Evolutionary conservation across 2,797 vertebrate species (phyloP).

Genomic region (Glossophaga mutica): DNA sequence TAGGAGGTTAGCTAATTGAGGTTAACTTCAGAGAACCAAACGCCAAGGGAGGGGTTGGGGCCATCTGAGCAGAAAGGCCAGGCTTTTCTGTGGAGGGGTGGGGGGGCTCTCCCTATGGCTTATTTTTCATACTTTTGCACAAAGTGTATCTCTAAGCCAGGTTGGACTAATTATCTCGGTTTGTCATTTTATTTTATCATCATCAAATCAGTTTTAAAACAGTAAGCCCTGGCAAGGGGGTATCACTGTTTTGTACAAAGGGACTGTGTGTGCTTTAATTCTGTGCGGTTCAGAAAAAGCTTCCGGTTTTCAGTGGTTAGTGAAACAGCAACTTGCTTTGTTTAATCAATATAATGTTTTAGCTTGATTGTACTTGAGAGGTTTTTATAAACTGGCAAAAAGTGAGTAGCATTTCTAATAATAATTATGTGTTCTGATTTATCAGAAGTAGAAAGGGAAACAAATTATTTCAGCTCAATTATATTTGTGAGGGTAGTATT

Average conservation of each 20-base stretch:
- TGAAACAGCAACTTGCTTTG: constrained; percentile 38
- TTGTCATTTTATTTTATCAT: constrained; percentile 42
- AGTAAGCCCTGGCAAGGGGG: not conserved
- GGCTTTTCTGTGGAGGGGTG: not conserved
- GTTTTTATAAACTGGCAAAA: constrained; percentile 47
- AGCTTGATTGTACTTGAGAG: constrained; percentile 42
- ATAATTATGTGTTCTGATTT: constrained; percentile 13
- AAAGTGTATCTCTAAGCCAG: not conserved
- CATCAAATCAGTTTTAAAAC: constrained; percentile 23
- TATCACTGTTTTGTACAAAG: constrained; percentile 13
- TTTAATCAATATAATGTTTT: constrained; percentile 47
- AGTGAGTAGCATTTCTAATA: constrained; percentile 36
- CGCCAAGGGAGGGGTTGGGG: not conserved
- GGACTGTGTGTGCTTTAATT: constrained; percentile 1
- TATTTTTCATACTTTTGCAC: constrained; percentile 33
- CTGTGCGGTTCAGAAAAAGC: constrained; percentile 35
- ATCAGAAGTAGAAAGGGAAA: constrained; percentile 38
- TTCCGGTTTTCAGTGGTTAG: constrained; percentile 27
- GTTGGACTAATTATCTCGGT: constrained; percentile 18
- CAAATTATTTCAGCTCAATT: constrained; percentile 42
- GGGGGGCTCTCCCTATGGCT: not conserved
- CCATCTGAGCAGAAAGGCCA: not conserved
- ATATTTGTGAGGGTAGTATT: not conserved
- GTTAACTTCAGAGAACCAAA: constrained; percentile 43
- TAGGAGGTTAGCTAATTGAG: constrained; percentile 24